Conservation (phyloP, 2,113 vertebrate genomes). For the Bubo blakistoni region DNA sequence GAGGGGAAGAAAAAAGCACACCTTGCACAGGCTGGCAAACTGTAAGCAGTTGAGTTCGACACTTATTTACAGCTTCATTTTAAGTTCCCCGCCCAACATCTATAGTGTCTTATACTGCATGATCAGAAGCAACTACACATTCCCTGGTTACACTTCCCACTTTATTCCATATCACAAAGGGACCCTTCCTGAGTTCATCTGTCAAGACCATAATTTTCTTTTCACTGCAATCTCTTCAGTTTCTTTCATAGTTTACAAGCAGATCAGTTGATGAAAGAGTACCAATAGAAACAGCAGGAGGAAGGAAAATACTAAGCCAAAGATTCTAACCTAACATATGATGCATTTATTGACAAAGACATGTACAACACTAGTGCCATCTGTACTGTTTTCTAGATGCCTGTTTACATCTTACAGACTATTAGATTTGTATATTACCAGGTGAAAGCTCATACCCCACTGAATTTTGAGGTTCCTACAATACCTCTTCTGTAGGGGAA, state of each 20-base stretch:
- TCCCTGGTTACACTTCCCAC: not conserved
- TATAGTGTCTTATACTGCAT: not conserved
- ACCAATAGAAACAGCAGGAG: not conserved
- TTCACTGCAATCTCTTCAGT: not conserved
- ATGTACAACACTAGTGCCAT: not conserved
- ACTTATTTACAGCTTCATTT: not conserved
- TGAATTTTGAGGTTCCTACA: not conserved
- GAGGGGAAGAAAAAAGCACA: rapidly evolving
- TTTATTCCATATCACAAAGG: not conserved
- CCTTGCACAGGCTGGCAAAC: not conserved
- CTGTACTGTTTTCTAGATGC: not conserved
- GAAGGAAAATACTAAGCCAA: not conserved
- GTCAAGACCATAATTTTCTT: not conserved
- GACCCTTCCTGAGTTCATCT: not conserved
- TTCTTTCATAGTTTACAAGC: not conserved
- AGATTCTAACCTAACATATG: not conserved
- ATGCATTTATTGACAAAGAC: not conserved
- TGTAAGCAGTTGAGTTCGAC: not conserved
- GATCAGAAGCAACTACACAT: not conserved
- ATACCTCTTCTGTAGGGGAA: not conserved
- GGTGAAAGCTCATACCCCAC: not conserved
- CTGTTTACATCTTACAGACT: not conserved
- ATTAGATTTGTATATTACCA: not conserved
- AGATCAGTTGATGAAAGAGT: not conserved
- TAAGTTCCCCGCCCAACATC: not conserved